These are phyloP conservation scores for Antheraea pernyi DNA, from an alignment of 1,140 invertebrate genomes.

Conservation along the genomic window DNA sequence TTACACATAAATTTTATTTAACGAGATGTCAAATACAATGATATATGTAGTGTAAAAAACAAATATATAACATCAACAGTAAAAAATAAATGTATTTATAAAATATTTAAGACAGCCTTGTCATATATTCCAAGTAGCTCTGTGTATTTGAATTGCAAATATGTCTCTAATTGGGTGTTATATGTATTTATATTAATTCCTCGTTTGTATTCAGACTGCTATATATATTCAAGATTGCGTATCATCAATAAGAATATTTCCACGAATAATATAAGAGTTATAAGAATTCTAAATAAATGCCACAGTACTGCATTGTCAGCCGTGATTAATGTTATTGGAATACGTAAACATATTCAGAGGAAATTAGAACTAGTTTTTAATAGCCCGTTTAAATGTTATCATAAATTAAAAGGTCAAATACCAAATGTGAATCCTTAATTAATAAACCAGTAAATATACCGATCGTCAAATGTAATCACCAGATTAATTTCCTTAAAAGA, in stretches of 20 bases:
- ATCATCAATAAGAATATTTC: too few species aligned
- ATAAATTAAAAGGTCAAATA: constrained; percentile 2
- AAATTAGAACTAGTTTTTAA: constrained; percentile 1
- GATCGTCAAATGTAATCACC: not conserved
- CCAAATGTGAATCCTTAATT: not conserved
- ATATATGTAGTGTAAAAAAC: too few species aligned
- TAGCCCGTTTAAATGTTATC: not conserved
- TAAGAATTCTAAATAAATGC: not conserved
- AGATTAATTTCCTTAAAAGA: constrained; percentile 10
- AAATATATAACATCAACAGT: too few species aligned
- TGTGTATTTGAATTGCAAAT: constrained; percentile 27
- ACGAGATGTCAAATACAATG: too few species aligned
- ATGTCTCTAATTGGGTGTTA: constrained; percentile 44
- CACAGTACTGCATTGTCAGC: not conserved
- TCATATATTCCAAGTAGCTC: too few species aligned
- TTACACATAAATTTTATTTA: too few species aligned
- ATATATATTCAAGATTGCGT: too few species aligned
- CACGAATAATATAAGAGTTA: too few species aligned
- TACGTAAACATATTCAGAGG: not conserved
- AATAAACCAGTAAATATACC: not conserved
- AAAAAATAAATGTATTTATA: too few species aligned
- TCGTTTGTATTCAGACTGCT: not conserved
- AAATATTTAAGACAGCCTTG: too few species aligned
- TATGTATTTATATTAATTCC: constrained; percentile 12
- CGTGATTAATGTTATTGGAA: not conserved